phyloP scores from a whole-genome alignment of 2,888 invertebrate genomes.

The Andrena fulva region DNA sequence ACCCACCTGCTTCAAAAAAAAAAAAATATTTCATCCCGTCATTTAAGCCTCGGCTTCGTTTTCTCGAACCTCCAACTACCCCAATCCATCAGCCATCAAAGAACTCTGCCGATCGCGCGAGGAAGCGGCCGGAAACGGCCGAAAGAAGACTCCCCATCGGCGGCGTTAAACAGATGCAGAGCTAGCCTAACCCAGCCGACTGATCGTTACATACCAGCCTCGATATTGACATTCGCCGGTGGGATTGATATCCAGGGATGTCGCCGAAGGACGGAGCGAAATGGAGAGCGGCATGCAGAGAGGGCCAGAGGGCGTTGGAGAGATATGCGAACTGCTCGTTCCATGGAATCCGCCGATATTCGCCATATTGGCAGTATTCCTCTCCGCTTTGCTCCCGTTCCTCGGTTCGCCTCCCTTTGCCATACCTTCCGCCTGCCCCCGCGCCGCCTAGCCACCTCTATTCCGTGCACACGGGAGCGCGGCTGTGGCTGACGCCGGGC shows the following conservation, averaged over 20 bases:
- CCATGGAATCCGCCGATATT: slow-evolving; percentile 65
- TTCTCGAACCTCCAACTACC: too few relatives aligned
- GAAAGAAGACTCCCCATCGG: neutral
- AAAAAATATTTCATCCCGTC: too few relatives aligned
- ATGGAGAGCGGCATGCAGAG: slow-evolving; percentile 26
- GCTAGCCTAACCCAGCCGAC: slow-evolving; percentile 21
- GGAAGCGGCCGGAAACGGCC: neutral
- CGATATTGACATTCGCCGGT: slow-evolving; percentile 72
- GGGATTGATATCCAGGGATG: slow-evolving; percentile 57
- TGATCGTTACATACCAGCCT: slow-evolving; percentile 41
- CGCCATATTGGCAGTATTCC: slow-evolving; percentile 74
- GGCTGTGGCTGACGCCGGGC: slow-evolving; percentile 76
- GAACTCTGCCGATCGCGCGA: neutral
- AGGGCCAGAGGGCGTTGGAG: slow-evolving; percentile 18
- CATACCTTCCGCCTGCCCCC: slow-evolving; percentile 54
- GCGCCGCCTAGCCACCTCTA: slow-evolving; percentile 50
- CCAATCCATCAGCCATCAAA: neutral
- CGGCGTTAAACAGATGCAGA: slow-evolving; percentile 26
- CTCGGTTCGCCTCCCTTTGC: slow-evolving; percentile 68
- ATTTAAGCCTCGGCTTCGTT: too few relatives aligned
- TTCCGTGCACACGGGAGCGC: slow-evolving; percentile 58
- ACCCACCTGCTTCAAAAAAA: too few relatives aligned
- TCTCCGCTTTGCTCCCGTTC: slow-evolving; percentile 63
- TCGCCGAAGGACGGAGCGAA: slow-evolving; percentile 28
- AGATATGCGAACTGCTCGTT: slow-evolving; percentile 44